Percentiles rank a stretch among this genome's conserved stretches.
Evolutionary conservation across 2,888 invertebrate genomes (phyloP).

Genomic region (Corythucha ciliata): DNA sequence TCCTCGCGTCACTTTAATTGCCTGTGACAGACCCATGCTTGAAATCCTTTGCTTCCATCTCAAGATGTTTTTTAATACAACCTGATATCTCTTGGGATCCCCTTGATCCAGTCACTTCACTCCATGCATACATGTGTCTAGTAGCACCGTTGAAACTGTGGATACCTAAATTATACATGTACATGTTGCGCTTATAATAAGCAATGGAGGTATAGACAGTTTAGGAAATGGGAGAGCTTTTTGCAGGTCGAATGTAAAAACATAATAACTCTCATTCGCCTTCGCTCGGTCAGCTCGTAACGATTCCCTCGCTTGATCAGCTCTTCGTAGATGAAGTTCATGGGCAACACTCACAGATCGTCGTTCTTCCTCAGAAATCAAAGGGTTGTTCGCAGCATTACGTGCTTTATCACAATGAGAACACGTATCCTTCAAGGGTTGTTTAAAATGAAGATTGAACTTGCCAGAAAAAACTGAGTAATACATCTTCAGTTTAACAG

Average conservation of each 20-base stretch:
- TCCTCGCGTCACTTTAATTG: too few relatives aligned
- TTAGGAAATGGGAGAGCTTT: constrained; percentile 20
- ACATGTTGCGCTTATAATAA: constrained; percentile 37
- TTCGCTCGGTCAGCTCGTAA: not conserved
- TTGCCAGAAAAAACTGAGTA: constrained; percentile 28
- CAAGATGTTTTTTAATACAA: constrained; percentile 19
- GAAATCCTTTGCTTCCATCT: too few relatives aligned
- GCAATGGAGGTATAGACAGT: constrained; percentile 24
- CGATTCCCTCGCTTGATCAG: not conserved
- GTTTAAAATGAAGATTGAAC: constrained; percentile 31
- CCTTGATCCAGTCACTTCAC: constrained; percentile 34
- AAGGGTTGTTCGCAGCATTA: not conserved
- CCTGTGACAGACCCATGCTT: too few relatives aligned
- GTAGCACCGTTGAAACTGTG: constrained; percentile 36
- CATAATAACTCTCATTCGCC: constrained; percentile 19
- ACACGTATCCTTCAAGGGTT: constrained; percentile 29
- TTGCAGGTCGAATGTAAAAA: constrained; percentile 11
- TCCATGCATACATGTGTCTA: constrained; percentile 37
- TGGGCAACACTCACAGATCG: not conserved
- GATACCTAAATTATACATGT: constrained; percentile 36
- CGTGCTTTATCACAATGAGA: constrained; percentile 23
- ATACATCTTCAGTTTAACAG: constrained; percentile 29
- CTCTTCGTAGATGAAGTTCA: constrained; percentile 11
- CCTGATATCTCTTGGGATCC: constrained; percentile 21
- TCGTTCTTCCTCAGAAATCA: not conserved